Conservation (phyloP, 1,140 invertebrate species). For the Liolophura sinensis region DNA sequence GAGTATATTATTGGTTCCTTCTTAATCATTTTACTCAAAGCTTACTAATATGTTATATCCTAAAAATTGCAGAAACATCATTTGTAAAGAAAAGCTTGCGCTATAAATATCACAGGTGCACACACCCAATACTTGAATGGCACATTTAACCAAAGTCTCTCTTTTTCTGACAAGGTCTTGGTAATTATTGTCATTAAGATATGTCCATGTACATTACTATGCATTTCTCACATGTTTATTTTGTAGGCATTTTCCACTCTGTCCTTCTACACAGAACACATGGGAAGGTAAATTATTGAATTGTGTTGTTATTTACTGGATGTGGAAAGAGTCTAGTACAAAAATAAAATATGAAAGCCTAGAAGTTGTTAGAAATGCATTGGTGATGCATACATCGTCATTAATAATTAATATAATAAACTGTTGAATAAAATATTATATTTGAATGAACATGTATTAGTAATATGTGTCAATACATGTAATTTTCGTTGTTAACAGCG, state of each 20-base stretch:
- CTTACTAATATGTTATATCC: no score
- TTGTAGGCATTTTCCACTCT: constrained; percentile 82
- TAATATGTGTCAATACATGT: no score
- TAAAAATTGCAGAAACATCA: constrained; percentile 2
- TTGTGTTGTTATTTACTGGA: neutral
- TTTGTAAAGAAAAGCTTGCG: no score
- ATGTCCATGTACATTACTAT: no score
- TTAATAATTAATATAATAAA: no score
- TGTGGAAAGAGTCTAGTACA: neutral
- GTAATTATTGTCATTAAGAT: neutral
- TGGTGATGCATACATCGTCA: no score
- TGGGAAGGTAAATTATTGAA: constrained; percentile 70
- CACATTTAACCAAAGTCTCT: neutral
- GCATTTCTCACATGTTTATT: constrained; percentile 6
- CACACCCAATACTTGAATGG: constrained; percentile 4
- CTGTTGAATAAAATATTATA: no score
- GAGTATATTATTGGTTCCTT: neutral
- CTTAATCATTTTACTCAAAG: no score
- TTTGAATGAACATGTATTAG: no score
- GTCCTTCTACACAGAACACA: constrained; percentile 91
- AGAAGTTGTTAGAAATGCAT: no score
- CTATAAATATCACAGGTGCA: no score
- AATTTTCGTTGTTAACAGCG: no score
- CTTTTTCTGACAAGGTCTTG: neutral
- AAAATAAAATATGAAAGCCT: neutral